Evolutionary conservation across 2,113 vertebrate genomes (phyloP).

Genomic region (Peromyscus leucopus): DNA sequence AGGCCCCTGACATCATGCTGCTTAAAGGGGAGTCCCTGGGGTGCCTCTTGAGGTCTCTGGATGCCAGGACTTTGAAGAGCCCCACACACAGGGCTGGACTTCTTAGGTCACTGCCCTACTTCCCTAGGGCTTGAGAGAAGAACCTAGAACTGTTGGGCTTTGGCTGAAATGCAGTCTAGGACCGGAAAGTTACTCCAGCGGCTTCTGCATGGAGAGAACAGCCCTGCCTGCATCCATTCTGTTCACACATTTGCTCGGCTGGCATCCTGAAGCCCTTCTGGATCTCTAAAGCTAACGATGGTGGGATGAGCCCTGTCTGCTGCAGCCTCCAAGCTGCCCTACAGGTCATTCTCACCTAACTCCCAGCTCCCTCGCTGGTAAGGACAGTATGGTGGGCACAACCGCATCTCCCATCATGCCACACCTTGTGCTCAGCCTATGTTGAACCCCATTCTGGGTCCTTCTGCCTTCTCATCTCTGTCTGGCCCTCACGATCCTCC

Average conservation of each 20-base stretch:
- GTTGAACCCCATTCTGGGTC: too few relatives aligned
- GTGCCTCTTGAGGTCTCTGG: constrained; percentile 45
- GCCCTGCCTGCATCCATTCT: neutral
- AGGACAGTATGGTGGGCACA: neutral
- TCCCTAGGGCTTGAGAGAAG: neutral
- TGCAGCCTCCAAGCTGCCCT: neutral
- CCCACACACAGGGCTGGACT: neutral
- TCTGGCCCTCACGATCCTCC: neutral
- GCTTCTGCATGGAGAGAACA: neutral
- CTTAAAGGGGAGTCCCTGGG: neutral
- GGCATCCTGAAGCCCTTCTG: neutral
- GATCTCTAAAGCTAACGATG: neutral
- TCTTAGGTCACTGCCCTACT: neutral
- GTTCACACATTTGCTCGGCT: neutral
- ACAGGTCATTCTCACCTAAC: too few relatives aligned
- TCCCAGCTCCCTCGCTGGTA: neutral
- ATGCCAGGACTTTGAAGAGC: neutral
- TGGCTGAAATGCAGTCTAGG: neutral
- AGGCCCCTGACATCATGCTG: neutral
- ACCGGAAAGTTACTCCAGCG: neutral
- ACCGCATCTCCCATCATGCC: neutral
- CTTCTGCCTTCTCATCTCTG: neutral
- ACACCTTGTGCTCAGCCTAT: neutral
- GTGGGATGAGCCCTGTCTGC: neutral
- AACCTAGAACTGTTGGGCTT: neutral